phyloP scores from a whole-genome alignment of 2,888 invertebrate species.

The Choreutis nemorana region DNA sequence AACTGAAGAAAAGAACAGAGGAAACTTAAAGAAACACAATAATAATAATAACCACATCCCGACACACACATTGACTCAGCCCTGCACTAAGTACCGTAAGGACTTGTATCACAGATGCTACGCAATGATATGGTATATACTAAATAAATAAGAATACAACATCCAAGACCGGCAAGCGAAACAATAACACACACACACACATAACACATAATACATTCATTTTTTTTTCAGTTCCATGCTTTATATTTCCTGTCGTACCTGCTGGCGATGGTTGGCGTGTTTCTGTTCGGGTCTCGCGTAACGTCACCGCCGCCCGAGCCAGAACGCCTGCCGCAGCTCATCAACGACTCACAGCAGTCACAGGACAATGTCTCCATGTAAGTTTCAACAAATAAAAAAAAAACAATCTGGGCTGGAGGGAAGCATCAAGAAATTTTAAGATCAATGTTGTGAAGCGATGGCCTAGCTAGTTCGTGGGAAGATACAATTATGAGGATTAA shows the following conservation, averaged over 20 bases:
- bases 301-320: conserved; percentile 51
- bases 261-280: conserved; percentile 78
- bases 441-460: not conserved
- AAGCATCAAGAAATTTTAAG: not conserved
- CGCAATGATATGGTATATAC: too few relatives aligned
- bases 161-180: too few relatives aligned
- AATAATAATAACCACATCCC: too few relatives aligned
- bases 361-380: conserved; percentile 59
- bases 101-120: too few relatives aligned
- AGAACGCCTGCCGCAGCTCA: conserved; percentile 32
- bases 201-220: conserved; percentile 1
- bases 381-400: too few relatives aligned
- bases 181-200: too few relatives aligned
- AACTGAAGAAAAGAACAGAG: too few relatives aligned
- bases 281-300: conserved; percentile 65
- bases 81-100: too few relatives aligned
- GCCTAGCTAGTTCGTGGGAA: not conserved
- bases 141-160: too few relatives aligned
- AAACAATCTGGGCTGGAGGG: not conserved
- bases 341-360: conserved; percentile 37
- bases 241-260: conserved; percentile 83
- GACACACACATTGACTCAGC: too few relatives aligned
- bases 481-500: not conserved
- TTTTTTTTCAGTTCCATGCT: conserved; percentile 75
- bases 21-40: too few relatives aligned